Evolutionary conservation across 2,113 vertebrate genomes (phyloP).

Genomic region (Australoheros scitulus): DNA sequence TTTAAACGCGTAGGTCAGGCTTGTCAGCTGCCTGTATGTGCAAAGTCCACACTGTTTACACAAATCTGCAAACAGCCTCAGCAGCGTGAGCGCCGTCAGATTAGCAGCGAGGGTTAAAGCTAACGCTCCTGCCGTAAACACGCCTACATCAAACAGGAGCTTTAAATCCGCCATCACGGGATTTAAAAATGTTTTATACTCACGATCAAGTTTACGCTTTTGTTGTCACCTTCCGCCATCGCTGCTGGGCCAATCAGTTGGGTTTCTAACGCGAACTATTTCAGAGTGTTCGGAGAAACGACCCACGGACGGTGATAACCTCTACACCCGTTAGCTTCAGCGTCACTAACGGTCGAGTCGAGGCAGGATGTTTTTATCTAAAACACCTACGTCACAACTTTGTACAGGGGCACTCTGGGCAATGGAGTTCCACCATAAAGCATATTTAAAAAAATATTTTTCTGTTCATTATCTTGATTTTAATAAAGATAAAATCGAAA

Average conservation of each 20-base stretch:
- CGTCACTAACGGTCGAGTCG: constrained; percentile 49
- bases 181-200: constrained; percentile 26
- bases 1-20: neutral
- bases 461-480: neutral
- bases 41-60: neutral
- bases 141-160: neutral
- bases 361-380: constrained; percentile 60
- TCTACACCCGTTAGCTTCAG: neutral
- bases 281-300: neutral
- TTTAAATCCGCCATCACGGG: neutral
- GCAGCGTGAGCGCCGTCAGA: neutral
- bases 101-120: neutral
- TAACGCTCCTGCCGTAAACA: constrained; percentile 21
- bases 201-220: constrained; percentile 79
- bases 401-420: constrained; percentile 55
- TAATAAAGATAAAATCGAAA: neutral
- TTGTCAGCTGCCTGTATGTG: neutral
- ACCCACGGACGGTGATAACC: neutral
- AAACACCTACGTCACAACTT: constrained; percentile 28
- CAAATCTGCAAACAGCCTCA: neutral
- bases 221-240: constrained; percentile 82
- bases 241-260: neutral
- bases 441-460: neutral
- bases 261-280: neutral
- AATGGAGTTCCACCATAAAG: constrained; percentile 39